Conservation (phyloP, 2,797 vertebrate genomes). For the Pelodytes ibericus region DNA sequence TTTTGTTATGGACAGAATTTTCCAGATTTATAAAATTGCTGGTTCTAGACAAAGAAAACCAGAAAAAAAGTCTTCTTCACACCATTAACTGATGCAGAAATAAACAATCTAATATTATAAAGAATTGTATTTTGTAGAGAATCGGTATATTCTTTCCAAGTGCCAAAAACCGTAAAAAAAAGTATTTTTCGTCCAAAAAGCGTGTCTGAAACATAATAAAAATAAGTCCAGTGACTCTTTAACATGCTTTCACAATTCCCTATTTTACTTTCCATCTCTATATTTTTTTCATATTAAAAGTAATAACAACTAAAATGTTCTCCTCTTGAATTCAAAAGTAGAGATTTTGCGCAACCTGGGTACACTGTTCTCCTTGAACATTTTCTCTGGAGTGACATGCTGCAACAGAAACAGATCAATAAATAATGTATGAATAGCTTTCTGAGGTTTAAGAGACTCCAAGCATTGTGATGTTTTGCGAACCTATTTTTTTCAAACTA, state of each 20-base stretch:
- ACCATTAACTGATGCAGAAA: too few relatives aligned
- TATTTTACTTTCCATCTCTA: conserved; percentile 40
- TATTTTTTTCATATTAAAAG: conserved; percentile 34
- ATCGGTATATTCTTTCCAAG: too few relatives aligned
- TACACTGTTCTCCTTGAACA: conserved; percentile 29
- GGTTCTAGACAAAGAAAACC: too few relatives aligned
- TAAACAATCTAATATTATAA: too few relatives aligned
- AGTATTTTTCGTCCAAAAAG: too few relatives aligned
- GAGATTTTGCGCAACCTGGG: conserved; percentile 18
- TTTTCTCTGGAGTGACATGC: conserved; percentile 33
- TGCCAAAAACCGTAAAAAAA: too few relatives aligned
- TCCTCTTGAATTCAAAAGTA: conserved; percentile 27
- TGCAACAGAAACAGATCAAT: conserved; percentile 27
- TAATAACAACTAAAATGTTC: conserved; percentile 44
- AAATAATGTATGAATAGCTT: conserved; percentile 48
- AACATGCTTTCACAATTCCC: conserved; percentile 22
- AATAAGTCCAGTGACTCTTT: too few relatives aligned
- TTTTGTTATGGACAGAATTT: too few relatives aligned
- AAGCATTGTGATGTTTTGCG: conserved; percentile 27
- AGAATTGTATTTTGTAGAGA: too few relatives aligned
- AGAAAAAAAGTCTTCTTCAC: too few relatives aligned
- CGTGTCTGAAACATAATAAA: too few relatives aligned
- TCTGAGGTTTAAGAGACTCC: conserved; percentile 23
- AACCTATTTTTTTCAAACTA: conserved; percentile 17
- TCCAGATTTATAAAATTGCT: too few relatives aligned